Evolutionary conservation across 2,113 vertebrate species (phyloP).

Genomic region (Acanthochromis polyacanthus): DNA sequence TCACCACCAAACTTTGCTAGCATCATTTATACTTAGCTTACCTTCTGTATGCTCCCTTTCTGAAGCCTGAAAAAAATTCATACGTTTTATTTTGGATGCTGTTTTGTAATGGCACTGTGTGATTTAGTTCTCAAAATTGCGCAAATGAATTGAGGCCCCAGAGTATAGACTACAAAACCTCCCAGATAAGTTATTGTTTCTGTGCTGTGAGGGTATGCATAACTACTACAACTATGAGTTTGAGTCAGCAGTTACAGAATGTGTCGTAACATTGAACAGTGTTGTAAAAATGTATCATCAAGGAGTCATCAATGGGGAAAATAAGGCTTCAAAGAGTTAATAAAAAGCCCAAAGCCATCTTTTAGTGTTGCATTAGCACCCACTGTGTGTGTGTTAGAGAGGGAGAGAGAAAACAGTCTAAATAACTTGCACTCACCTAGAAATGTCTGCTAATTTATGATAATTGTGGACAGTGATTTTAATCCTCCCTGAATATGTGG

Average conservation of each 20-base stretch:
- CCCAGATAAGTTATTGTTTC: no score
- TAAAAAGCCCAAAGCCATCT: background rate
- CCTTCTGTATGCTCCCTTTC: no score
- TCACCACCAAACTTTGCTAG: no score
- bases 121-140: no score
- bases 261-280: background rate
- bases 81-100: no score
- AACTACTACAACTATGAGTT: no score
- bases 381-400: background rate
- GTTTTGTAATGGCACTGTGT: no score
- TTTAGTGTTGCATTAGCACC: background rate
- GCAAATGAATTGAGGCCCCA: no score
- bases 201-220: no score
- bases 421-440: background rate
- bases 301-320: background rate
- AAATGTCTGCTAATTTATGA: constrained; percentile 44
- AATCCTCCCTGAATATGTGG: constrained; percentile 45
- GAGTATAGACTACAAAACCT: no score
- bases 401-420: background rate
- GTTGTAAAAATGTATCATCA: background rate
- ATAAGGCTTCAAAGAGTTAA: background rate
- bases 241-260: background rate
- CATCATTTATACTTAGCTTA: no score
- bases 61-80: no score
- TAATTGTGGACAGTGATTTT: constrained; percentile 37